Percentiles rank a stretch among this genome's conserved stretches.
Conservation (phyloP, 2,888 invertebrate genomes). For the Panorpa germanica region DNA sequence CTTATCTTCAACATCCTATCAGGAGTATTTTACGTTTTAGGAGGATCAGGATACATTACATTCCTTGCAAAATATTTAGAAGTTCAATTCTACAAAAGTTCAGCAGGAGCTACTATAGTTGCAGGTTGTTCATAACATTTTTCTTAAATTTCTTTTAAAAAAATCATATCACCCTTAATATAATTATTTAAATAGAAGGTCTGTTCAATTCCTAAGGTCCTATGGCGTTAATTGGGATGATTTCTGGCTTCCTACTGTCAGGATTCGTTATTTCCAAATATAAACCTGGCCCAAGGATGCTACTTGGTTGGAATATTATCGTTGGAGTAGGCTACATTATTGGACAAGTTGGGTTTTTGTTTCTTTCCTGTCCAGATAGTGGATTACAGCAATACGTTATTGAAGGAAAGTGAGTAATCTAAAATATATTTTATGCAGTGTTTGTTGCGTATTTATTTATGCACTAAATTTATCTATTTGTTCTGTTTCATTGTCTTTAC, state of each 20-base stretch:
- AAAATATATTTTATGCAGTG: slow-evolving; percentile 14
- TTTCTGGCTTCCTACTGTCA: slow-evolving; percentile 35
- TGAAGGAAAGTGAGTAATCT: neutral
- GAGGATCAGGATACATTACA: slow-evolving; percentile 43
- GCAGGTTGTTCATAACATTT: slow-evolving; percentile 29
- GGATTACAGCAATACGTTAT: slow-evolving; percentile 10
- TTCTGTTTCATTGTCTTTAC: no score
- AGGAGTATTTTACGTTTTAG: slow-evolving; percentile 42
- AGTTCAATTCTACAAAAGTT: slow-evolving; percentile 45
- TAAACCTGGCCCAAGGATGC: slow-evolving; percentile 32
- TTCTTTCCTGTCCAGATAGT: slow-evolving; percentile 29
- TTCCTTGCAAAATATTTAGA: slow-evolving; percentile 59
- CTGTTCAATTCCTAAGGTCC: no score
- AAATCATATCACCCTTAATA: neutral
- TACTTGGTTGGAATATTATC: slow-evolving; percentile 40
- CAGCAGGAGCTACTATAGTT: slow-evolving; percentile 42
- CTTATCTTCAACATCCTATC: slow-evolving; percentile 44
- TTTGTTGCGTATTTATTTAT: slow-evolving; percentile 16
- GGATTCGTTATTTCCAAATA: slow-evolving; percentile 38
- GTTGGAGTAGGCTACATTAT: slow-evolving; percentile 32
- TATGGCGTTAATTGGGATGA: slow-evolving; percentile 34
- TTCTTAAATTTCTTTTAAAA: slow-evolving; percentile 1
- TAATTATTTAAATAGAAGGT: slow-evolving; percentile 9
- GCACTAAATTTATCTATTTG: no score
- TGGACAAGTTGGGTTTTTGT: slow-evolving; percentile 31